Conservation (phyloP, 2,888 invertebrate genomes). For the Entomobrya proxima region DNA sequence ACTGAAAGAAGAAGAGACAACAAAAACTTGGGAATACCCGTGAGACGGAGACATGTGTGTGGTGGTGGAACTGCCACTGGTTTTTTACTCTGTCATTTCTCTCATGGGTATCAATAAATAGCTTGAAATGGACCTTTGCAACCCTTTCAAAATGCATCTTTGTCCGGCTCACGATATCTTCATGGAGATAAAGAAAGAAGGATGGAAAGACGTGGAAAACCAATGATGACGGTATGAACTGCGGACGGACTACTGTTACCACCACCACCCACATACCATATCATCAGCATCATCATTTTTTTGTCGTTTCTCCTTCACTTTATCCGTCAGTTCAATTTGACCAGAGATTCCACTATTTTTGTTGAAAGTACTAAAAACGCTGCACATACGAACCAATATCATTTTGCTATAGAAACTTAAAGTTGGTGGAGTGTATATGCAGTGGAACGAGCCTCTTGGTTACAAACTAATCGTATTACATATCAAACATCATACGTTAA, state of each 20-base stretch:
- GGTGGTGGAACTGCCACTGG: slow-evolving; percentile 10
- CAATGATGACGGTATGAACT: background rate
- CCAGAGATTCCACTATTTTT: slow-evolving; percentile 1
- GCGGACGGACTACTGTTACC: background rate
- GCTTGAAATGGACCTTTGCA: slow-evolving; percentile 65
- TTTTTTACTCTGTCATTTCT: slow-evolving; percentile 54
- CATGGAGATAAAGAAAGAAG: background rate
- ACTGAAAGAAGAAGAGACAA: background rate
- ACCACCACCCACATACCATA: slow-evolving; percentile 11
- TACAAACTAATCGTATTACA: too few relatives aligned
- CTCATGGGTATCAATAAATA: slow-evolving; percentile 62
- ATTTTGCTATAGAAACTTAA: too few relatives aligned
- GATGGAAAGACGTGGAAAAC: background rate
- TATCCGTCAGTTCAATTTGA: background rate
- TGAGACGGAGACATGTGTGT: slow-evolving; percentile 64
- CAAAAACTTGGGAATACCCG: slow-evolving; percentile 48
- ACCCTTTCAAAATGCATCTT: slow-evolving; percentile 67
- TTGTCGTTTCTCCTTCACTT: background rate
- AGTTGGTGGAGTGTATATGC: too few relatives aligned
- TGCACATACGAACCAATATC: too few relatives aligned
- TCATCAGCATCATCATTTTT: slow-evolving; percentile 19
- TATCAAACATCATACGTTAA: too few relatives aligned
- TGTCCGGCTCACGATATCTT: slow-evolving; percentile 38
- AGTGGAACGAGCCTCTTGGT: too few relatives aligned
- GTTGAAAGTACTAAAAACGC: too few relatives aligned